A percentile compares a stretch with the other conserved stretches of the same genome.
Evolutionary conservation across 2,888 invertebrate genomes (phyloP).

Genomic region (Lasioglossum pauxillum): DNA sequence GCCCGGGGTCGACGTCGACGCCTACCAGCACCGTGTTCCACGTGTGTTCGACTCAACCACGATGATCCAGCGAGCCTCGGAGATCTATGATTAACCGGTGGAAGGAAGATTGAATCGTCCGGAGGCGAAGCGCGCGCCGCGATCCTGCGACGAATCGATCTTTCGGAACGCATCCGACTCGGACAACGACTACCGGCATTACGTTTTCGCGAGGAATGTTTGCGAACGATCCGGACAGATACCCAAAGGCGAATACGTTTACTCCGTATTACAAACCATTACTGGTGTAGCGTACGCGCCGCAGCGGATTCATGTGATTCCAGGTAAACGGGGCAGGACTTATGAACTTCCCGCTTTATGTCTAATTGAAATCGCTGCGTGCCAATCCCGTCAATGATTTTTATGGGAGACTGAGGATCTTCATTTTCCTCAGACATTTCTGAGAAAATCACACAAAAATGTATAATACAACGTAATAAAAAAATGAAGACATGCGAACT

Average conservation of each 20-base stretch:
- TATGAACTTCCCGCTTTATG: neutral
- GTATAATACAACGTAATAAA: too few species aligned
- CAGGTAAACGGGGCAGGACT: neutral
- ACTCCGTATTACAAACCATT: neutral
- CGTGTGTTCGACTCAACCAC: slow-evolving; percentile 31
- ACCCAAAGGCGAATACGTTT: neutral
- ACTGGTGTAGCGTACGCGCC: neutral
- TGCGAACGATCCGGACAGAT: neutral
- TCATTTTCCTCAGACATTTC: too few species aligned
- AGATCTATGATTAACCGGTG: slow-evolving; percentile 55
- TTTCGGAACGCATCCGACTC: slow-evolving; percentile 31
- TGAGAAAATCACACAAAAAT: too few species aligned
- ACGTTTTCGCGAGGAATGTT: slow-evolving; percentile 9
- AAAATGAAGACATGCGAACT: too few species aligned
- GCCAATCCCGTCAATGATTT: neutral
- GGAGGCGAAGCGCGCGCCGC: slow-evolving; percentile 40
- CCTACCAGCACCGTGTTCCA: slow-evolving; percentile 7
- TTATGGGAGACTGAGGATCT: too few species aligned
- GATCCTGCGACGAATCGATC: slow-evolving; percentile 59
- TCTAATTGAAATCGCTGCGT: neutral
- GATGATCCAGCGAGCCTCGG: slow-evolving; percentile 29
- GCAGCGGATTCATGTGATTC: neutral
- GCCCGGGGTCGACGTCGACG: neutral
- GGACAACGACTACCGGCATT: neutral
- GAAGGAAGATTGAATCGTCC: slow-evolving; percentile 56